Percentiles rank a stretch among this genome's conserved stretches.
Evolutionary conservation across 53 echinoderm and acorn worm species (phyloP).

Genomic region (Apostichopus leukothele): DNA sequence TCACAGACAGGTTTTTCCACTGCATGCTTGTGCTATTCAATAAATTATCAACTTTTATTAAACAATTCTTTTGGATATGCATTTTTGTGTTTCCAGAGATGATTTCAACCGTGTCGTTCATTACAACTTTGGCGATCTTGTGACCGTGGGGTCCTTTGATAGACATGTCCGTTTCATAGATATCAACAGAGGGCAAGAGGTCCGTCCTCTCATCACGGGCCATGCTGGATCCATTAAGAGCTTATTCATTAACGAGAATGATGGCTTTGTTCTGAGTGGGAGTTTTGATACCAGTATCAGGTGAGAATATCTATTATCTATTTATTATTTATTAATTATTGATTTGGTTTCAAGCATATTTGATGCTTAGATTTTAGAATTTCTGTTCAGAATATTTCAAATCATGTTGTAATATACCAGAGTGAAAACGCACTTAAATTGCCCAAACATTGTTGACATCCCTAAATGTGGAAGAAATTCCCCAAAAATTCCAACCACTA

Average conservation of each 20-base stretch:
- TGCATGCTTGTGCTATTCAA: too few relatives aligned
- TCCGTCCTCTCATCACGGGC: constrained; percentile 87
- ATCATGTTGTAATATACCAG: too few relatives aligned
- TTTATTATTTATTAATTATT: too few relatives aligned
- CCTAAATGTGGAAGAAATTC: too few relatives aligned
- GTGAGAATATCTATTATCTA: constrained; percentile 42
- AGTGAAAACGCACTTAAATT: too few relatives aligned
- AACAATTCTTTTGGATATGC: background rate
- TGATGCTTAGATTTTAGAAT: too few relatives aligned
- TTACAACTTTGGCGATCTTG: constrained; percentile 87
- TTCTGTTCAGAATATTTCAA: too few relatives aligned
- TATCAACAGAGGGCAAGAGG: constrained; percentile 74
- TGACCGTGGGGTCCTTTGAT: constrained; percentile 93
- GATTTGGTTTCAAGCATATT: too few relatives aligned
- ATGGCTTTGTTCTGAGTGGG: constrained; percentile 87
- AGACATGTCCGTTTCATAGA: constrained; percentile 88
- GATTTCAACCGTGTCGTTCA: constrained; percentile 90
- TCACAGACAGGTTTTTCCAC: too few relatives aligned
- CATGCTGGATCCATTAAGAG: constrained; percentile 96
- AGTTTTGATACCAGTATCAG: constrained; percentile 99
- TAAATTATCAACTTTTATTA: too few relatives aligned
- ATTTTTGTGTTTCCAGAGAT: constrained; percentile 59
- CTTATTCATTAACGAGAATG: constrained; percentile 78
- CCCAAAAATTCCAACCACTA: too few relatives aligned
- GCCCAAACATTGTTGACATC: too few relatives aligned